These are phyloP conservation scores for Prorops nasuta DNA, from an alignment of 1,140 invertebrate genomes.

Conservation along the genomic window DNA sequence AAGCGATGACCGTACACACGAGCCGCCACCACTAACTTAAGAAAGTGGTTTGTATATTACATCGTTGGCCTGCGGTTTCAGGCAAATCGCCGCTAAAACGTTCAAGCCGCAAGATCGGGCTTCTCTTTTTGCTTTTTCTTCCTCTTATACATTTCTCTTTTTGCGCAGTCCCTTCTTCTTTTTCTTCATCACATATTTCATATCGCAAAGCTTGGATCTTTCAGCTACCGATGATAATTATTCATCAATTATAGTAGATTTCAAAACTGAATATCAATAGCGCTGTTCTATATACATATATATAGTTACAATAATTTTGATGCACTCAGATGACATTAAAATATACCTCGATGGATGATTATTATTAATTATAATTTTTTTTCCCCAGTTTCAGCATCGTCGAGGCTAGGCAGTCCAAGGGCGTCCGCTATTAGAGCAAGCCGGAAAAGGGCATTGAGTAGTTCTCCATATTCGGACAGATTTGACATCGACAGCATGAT, in stretches of 20 bases:
- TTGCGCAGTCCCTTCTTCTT: neutral
- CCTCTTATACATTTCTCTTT: neutral
- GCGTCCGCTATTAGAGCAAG: conserved; percentile 67
- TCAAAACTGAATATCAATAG: too few species aligned
- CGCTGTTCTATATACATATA: too few species aligned
- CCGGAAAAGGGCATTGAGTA: conserved; percentile 88
- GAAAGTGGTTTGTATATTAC: conserved; percentile 50
- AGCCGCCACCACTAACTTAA: conserved; percentile 35
- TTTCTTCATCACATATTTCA: neutral
- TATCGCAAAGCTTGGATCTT: neutral
- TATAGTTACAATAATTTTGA: too few species aligned
- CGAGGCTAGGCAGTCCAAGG: conserved; percentile 69
- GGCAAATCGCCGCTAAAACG: conserved; percentile 51
- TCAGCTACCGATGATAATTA: neutral
- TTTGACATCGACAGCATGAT: conserved; percentile 94
- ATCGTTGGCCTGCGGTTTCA: conserved; percentile 47
- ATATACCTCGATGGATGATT: neutral
- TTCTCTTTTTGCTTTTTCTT: conserved; percentile 3
- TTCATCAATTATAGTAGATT: neutral
- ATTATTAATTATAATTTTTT: conserved; percentile 3
- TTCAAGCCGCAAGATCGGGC: conserved; percentile 37
- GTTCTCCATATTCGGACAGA: conserved; percentile 91
- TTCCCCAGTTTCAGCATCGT: conserved; percentile 58
- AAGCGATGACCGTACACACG: conserved; percentile 27
- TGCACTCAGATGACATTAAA: neutral